Percentiles rank a stretch among this genome's conserved stretches.
phyloP scores from a whole-genome alignment of 2,888 invertebrate species.

The Rambutsinella grinnellia region DNA sequence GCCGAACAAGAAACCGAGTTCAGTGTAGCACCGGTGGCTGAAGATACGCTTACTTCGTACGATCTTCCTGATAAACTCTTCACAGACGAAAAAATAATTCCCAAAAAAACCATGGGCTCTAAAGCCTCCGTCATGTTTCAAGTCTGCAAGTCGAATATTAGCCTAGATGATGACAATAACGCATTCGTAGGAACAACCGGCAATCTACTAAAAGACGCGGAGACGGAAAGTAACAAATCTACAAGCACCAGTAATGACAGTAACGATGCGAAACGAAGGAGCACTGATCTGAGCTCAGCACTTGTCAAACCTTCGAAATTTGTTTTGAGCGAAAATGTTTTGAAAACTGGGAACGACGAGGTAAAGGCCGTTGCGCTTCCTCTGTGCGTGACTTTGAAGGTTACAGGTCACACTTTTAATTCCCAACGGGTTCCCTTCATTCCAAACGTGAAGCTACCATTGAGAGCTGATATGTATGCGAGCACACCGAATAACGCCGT shows the following conservation, averaged over 20 bases:
- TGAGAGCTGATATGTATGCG: slow-evolving; percentile 48
- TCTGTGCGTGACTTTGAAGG: slow-evolving; percentile 43
- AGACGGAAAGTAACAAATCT: not conserved
- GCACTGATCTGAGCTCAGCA: too few relatives aligned
- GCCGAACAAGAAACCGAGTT: slow-evolving; percentile 27
- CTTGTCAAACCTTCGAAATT: slow-evolving; percentile 27
- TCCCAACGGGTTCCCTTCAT: slow-evolving; percentile 37
- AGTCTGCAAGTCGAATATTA: too few relatives aligned
- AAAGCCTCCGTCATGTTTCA: too few relatives aligned
- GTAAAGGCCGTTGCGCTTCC: slow-evolving; percentile 45
- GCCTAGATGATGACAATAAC: too few relatives aligned
- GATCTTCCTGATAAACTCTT: slow-evolving; percentile 21
- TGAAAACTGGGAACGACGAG: slow-evolving; percentile 24
- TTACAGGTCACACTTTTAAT: slow-evolving; percentile 51
- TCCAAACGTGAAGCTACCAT: slow-evolving; percentile 48
- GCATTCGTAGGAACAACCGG: too few relatives aligned
- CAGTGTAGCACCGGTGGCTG: slow-evolving; percentile 18
- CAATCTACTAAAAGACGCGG: too few relatives aligned
- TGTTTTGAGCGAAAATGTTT: too few relatives aligned
- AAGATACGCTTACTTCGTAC: slow-evolving; percentile 14
- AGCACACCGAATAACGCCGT: slow-evolving; percentile 47
- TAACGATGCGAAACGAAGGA: not conserved
- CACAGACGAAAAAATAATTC: slow-evolving; percentile 4
- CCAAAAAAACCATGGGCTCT: too few relatives aligned
- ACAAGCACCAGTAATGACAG: not conserved